Conservation (phyloP, 2,113 vertebrate genomes). For the Lontra canadensis region DNA sequence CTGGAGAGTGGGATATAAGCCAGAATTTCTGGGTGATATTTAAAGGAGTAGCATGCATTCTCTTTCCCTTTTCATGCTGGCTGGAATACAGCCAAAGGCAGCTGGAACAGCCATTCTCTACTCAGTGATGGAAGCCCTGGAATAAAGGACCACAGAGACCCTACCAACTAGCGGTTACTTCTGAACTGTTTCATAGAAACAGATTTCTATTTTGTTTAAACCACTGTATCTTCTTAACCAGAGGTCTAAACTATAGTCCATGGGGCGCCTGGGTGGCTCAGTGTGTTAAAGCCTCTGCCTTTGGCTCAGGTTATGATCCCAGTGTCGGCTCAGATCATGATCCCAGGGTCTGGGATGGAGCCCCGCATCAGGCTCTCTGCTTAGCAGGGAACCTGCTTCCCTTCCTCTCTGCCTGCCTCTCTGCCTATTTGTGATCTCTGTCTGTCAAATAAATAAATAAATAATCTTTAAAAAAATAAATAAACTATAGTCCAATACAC, state of each 20-base stretch:
- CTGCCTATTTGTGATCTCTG: no score
- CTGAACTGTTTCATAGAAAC: background rate
- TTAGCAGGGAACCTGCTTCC: no score
- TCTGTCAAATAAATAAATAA: no score
- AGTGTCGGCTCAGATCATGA: no score
- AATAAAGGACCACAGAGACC: background rate
- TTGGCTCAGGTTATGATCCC: no score
- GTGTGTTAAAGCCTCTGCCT: no score
- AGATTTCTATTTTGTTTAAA: constrained; percentile 35
- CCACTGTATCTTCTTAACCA: background rate
- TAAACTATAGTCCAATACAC: background rate
- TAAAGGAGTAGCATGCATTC: background rate
- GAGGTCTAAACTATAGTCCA: background rate
- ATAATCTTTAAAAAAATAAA: no score
- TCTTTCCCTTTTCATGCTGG: background rate
- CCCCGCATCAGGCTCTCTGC: no score
- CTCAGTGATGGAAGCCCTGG: background rate
- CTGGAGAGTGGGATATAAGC: background rate
- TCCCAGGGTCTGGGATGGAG: no score
- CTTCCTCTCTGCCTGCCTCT: no score
- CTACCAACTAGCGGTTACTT: background rate
- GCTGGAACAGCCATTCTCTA: background rate
- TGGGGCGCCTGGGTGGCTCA: no score
- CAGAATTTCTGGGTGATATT: background rate
- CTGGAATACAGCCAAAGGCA: background rate